Base-by-base conservation (phyloP, 2,888 invertebrate species). In the Choreutis nemorana region DNA sequence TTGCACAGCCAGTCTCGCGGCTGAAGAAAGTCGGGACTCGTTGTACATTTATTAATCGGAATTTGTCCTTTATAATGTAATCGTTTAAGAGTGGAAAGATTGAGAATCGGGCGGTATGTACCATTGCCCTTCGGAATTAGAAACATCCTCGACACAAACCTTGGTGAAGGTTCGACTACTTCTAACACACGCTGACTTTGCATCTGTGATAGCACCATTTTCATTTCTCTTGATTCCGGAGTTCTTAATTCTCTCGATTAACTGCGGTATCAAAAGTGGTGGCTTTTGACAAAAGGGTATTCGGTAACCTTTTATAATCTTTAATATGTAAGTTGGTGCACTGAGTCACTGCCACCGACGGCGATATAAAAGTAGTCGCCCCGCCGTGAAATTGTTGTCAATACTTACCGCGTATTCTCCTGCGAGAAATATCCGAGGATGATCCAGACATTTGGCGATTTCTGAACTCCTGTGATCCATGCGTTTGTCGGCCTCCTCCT, bases 241-340 rank as follows among this genome's bases (percentile, higher is more conserved):
- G 18, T n/a, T n/a, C n/a, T n/a, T n/a, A 32, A 31, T 3, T 14
- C 13, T 8, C 5, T 8, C 23, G 4, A 6, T 9, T 8, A 20
- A 3, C 3, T 21, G 11, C 13, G 40, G 39, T 7, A 26, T 6
- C 6, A 26, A 13, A 1, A 41, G 28, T 2, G 38, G 43, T 1
- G 41, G 39, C 29, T 39, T 43, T 15, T 11, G 11, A 2, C 4
- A 7, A 30, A 43, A 43, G 4, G 41, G 43, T 32, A 43, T 41
- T 26, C 37, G 40, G 14, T 39, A 39, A 2, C 38, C 40, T 25
- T 28, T 18, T 28, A 41, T 36, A 12, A 40, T 32, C 10, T 26
- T 21, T 4, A 41, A 13, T 7, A 41, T 25, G 8, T 23, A 15
- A 1, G 14, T 9, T 24, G 37, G 38, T 2, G 41, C 41, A 4